Evolutionary conservation across 2,888 invertebrate genomes (phyloP).

Genomic region (Germaria angustata): DNA sequence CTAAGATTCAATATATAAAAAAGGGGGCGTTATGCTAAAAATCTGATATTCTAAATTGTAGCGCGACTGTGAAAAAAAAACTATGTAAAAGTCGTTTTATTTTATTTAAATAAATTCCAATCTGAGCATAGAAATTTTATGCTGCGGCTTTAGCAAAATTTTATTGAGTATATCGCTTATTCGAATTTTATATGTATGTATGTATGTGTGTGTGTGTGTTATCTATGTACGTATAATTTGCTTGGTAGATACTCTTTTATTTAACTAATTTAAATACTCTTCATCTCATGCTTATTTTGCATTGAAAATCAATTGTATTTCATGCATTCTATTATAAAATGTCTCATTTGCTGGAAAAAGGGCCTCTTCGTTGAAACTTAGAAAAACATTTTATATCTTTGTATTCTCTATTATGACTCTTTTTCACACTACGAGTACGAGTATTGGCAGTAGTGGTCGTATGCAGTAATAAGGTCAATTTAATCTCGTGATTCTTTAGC

Average conservation of each 20-base stretch:
- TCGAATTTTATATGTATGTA: slow-evolving; percentile 1
- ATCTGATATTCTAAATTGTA: no score
- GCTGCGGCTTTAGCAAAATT: slow-evolving; percentile 9
- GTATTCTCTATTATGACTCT: neutral
- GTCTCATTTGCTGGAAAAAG: slow-evolving; percentile 12
- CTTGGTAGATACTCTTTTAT: slow-evolving; percentile 33
- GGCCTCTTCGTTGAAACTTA: slow-evolving; percentile 3
- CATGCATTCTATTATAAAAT: slow-evolving; percentile 9
- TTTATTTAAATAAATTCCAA: no score
- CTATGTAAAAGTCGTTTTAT: no score
- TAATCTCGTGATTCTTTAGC: slow-evolving; percentile 63
- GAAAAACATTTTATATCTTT: neutral
- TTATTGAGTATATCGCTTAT: neutral
- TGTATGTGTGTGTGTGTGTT: no score
- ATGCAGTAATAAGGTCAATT: slow-evolving; percentile 65
- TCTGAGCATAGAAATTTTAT: no score
- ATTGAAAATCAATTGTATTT: slow-evolving; percentile 53
- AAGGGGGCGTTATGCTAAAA: no score
- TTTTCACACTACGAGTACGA: slow-evolving; percentile 14
- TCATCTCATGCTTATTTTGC: slow-evolving; percentile 46
- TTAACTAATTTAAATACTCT: slow-evolving; percentile 46
- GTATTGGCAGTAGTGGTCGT: neutral
- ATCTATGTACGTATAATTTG: slow-evolving; percentile 3
- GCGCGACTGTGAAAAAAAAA: no score
- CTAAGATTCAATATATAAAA: no score